phyloP scores from a whole-genome alignment of 2,113 vertebrate genomes.

The Zootoca vivipara region DNA sequence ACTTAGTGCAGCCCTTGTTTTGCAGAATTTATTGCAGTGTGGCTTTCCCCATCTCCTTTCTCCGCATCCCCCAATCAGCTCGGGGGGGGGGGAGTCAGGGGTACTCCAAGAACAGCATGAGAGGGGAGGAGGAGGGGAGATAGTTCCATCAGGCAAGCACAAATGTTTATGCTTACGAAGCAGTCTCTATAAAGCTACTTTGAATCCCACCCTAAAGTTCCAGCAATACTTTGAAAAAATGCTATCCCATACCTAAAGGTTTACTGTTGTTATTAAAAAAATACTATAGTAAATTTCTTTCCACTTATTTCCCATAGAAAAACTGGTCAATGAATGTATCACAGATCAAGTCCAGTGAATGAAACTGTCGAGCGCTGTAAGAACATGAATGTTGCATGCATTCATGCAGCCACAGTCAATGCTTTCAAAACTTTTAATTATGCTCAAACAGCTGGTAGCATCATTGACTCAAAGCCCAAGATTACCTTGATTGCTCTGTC shows the following conservation, averaged over 20 bases:
- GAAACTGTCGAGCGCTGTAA: constrained; percentile 50
- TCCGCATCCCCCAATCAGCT: no score
- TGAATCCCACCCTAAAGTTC: neutral
- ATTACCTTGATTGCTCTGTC: constrained; percentile 86
- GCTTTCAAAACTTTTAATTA: constrained; percentile 64
- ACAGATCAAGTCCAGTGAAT: constrained; percentile 47
- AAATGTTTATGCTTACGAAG: no score
- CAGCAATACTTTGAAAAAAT: neutral
- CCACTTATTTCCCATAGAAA: constrained; percentile 45
- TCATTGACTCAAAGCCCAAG: constrained; percentile 60
- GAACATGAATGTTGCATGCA: constrained; percentile 58
- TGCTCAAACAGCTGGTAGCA: constrained; percentile 68
- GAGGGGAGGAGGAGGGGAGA: no score
- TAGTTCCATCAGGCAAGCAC: no score
- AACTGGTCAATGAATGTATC: constrained; percentile 64
- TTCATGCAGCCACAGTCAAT: constrained; percentile 56
- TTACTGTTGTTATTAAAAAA: neutral
- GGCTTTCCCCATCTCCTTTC: no score
- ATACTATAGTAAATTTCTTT: constrained; percentile 24
- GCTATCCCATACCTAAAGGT: neutral
- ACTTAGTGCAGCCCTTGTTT: neutral
- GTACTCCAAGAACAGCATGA: no score
- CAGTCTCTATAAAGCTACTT: no score
- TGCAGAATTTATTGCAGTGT: no score
- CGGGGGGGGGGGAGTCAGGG: no score